Percentiles rank a stretch among this genome's conserved stretches.
Evolutionary conservation across 2,888 invertebrate genomes (phyloP).

Genomic region (Habroteleia sp.): DNA sequence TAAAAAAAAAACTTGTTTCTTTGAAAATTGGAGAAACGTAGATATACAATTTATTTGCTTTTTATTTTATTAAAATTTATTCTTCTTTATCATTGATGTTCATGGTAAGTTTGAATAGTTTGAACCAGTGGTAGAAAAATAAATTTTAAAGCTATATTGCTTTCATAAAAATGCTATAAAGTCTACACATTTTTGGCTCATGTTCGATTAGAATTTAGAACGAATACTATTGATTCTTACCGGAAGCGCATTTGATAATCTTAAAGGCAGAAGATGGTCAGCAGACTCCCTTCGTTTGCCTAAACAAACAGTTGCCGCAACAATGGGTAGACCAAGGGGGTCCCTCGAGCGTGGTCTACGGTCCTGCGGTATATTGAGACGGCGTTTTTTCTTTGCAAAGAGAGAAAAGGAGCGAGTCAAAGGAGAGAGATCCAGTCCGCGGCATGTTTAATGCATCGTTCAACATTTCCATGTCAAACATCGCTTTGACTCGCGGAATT

Average conservation of each 20-base stretch:
- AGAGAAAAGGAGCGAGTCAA: conserved; percentile 53
- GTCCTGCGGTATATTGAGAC: conserved; percentile 58
- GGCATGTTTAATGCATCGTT: conserved; percentile 81
- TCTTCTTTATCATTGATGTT: no score
- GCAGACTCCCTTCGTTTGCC: conserved; percentile 76
- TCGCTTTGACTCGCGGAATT: conserved; percentile 81
- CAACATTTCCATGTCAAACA: conserved; percentile 81
- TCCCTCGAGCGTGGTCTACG: conserved; percentile 57
- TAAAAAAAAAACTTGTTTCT: no score
- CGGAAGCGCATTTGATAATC: conserved; percentile 66
- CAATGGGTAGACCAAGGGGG: conserved; percentile 68
- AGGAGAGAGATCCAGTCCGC: conserved; percentile 69
- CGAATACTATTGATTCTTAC: conserved; percentile 69
- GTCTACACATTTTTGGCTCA: no score
- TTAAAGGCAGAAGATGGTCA: conserved; percentile 68
- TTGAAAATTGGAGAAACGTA: no score
- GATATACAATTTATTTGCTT: no score
- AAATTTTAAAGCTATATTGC: no score
- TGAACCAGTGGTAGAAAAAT: no score
- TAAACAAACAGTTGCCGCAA: conserved; percentile 78
- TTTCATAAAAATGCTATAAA: no score
- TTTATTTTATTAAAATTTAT: no score
- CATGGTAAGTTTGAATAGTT: no score
- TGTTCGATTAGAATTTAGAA: conserved; percentile 40
- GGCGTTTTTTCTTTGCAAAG: conserved; percentile 60